Percentiles rank a stretch among this genome's conserved stretches.
These are phyloP conservation scores for Apocheima hispidaria DNA, from an alignment of 2,888 invertebrate species.

Conservation along the genomic window DNA sequence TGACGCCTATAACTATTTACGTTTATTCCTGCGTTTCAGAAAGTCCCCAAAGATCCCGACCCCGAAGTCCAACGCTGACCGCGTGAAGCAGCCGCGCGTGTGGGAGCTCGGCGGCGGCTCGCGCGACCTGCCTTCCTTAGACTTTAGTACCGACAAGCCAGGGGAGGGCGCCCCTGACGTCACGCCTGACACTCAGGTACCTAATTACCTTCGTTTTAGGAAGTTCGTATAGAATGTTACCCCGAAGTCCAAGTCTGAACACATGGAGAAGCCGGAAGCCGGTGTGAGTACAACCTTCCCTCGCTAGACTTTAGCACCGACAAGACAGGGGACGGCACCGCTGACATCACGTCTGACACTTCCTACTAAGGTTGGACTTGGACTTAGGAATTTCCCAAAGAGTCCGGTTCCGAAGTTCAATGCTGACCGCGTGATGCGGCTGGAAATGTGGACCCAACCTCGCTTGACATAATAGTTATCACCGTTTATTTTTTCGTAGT, in stretches of 20 bases:
- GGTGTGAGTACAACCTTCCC: too few relatives aligned
- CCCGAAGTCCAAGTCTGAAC: too few relatives aligned
- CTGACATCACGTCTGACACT: neutral
- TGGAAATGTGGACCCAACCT: too few relatives aligned
- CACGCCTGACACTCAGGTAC: slow-evolving; percentile 88
- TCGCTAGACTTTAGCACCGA: too few relatives aligned
- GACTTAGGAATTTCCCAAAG: too few relatives aligned
- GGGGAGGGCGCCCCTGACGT: slow-evolving; percentile 84
- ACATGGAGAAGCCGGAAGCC: too few relatives aligned
- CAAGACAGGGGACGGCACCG: too few relatives aligned
- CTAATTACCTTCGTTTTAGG: neutral
- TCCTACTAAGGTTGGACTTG: neutral
- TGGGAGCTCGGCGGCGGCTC: slow-evolving; percentile 95
- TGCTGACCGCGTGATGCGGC: too few relatives aligned
- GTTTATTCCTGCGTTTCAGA: slow-evolving; percentile 39
- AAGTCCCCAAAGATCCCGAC: slow-evolving; percentile 81
- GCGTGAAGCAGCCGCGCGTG: slow-evolving; percentile 94
- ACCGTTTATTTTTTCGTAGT: too few relatives aligned
- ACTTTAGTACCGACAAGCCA: slow-evolving; percentile 92
- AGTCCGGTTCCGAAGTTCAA: too few relatives aligned
- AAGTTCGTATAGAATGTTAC: too few relatives aligned
- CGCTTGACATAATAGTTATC: too few relatives aligned
- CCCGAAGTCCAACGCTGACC: slow-evolving; percentile 89
- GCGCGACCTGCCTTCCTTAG: slow-evolving; percentile 92
- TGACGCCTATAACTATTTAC: neutral